A percentile compares a stretch with the other conserved stretches of the same genome.
Evolutionary conservation across 2,113 vertebrate genomes (phyloP).

Genomic region (Isichthys henryi): DNA sequence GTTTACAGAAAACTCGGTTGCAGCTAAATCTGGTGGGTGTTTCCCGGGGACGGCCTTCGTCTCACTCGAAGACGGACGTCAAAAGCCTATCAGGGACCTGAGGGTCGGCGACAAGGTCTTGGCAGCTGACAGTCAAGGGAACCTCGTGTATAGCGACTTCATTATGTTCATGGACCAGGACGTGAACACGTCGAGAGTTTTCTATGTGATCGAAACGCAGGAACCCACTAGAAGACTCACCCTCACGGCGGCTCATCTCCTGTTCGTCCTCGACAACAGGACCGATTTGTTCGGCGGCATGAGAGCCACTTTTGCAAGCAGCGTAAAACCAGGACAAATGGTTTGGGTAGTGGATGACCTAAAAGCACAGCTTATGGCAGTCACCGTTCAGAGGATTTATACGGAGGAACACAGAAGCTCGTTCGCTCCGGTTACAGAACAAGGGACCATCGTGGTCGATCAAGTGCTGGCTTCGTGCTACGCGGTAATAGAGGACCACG

Average conservation of each 20-base stretch:
- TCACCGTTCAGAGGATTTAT: slow-evolving; percentile 74
- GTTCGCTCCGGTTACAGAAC: slow-evolving; percentile 80
- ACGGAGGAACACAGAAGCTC: slow-evolving; percentile 71
- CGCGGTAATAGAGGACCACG: slow-evolving; percentile 84
- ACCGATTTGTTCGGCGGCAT: slow-evolving; percentile 33
- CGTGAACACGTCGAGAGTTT: slow-evolving; percentile 64
- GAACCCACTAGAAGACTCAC: slow-evolving; percentile 63
- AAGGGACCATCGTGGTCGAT: slow-evolving; percentile 87
- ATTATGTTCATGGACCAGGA: slow-evolving; percentile 86
- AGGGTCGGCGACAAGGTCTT: slow-evolving; percentile 75
- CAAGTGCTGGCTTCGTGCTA: slow-evolving; percentile 90
- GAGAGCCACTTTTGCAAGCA: slow-evolving; percentile 67
- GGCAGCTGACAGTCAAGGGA: slow-evolving; percentile 70
- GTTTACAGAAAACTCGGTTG: slow-evolving; percentile 87
- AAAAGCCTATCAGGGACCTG: slow-evolving; percentile 75
- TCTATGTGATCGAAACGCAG: slow-evolving; percentile 83
- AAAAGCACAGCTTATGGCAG: slow-evolving; percentile 51
- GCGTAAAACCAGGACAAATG: slow-evolving; percentile 68
- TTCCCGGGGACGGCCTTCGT: slow-evolving; percentile 82
- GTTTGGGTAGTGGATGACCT: slow-evolving; percentile 67
- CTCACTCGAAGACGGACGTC: slow-evolving; percentile 72
- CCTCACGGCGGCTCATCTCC: slow-evolving; percentile 85
- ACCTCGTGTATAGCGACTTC: slow-evolving; percentile 83
- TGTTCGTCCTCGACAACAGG: slow-evolving; percentile 67
- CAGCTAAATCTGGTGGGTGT: slow-evolving; percentile 90